Base-by-base conservation (phyloP, 2,888 invertebrate genomes). In the Diloba caeruleocephala region DNA sequence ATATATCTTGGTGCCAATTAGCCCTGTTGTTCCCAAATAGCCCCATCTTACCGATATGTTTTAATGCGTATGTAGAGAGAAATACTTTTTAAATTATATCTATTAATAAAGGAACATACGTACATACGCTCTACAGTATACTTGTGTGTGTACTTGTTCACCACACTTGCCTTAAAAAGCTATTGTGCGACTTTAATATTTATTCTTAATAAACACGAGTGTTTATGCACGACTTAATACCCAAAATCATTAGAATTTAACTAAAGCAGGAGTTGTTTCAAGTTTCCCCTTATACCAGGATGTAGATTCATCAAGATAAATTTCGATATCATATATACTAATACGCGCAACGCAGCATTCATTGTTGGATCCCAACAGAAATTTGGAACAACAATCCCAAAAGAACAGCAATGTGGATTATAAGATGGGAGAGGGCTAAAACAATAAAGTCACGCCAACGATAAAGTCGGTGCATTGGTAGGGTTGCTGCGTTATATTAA, bases 401-500 rank as follows among this genome's bases (percentile, higher is more conserved):
- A 26, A 29, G 61, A 39, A 19, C 33, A 29, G 70, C 57, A 68
- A 61, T 80, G 79, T 48, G 72, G 51, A n/a, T 9, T 2, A 0
- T 44, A 37, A 38, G 45, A 10, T 6, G 6, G 2, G 1, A 32
- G 14, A 9, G 2, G n/a, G 10, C 9, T 5, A 43, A 43, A 15
- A 36, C n/a, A n/a, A n/a, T n/a, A n/a, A n/a, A n/a, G n/a, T n/a
- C n/a, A n/a, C 26, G 39, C 9, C 42, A 19, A 10, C 0, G n/a
- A 1, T 39, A 23, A 13, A 21, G 21, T 42, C 9, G 14, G 5
- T 59, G 0, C 45, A 12, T 48, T 74, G 72, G 84, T 82, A 64
- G 10, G 31, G 65, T 51, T 58, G 67, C 72, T 69, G 82, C 85
- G 83, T 84, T 84, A 85, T 89, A 87, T 88, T 89, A 89, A 87